Evolutionary conservation across 2,888 invertebrate species (phyloP).

Genomic region (Lasius platythorax): DNA sequence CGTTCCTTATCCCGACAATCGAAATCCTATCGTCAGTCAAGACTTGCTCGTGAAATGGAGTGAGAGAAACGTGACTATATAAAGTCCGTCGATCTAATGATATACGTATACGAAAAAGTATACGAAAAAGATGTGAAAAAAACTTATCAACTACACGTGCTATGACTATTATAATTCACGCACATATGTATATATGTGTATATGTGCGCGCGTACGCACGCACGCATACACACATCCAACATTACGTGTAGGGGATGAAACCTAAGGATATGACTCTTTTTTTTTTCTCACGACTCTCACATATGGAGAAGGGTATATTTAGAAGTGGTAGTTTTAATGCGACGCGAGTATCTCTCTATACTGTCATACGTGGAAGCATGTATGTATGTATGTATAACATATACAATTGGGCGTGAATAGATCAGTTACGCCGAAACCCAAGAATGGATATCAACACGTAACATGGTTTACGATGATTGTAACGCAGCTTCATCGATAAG

Average conservation of each 20-base stretch:
- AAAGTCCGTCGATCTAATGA: slow-evolving; percentile 28
- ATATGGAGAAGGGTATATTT: slow-evolving; percentile 47
- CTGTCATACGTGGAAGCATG: slow-evolving; percentile 78
- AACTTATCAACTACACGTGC: slow-evolving; percentile 28
- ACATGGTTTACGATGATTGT: slow-evolving; percentile 63
- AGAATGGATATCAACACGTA: slow-evolving; percentile 61
- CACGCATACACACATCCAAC: slow-evolving; percentile 30
- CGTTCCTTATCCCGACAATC: slow-evolving; percentile 47
- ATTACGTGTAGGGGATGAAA: slow-evolving; percentile 56
- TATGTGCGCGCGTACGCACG: slow-evolving; percentile 56
- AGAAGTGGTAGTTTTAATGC: slow-evolving; percentile 48
- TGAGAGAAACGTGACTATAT: slow-evolving; percentile 36
- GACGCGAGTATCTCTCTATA: slow-evolving; percentile 66
- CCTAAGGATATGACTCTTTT: slow-evolving; percentile 78
- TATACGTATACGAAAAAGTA: slow-evolving; percentile 27
- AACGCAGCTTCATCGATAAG: slow-evolving; percentile 45
- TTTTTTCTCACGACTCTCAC: slow-evolving; percentile 59
- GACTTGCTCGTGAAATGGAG: slow-evolving; percentile 65
- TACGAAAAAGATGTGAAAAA: slow-evolving; percentile 41
- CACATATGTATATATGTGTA: slow-evolving; percentile 35
- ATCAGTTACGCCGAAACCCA: slow-evolving; percentile 52
- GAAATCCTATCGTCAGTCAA: slow-evolving; percentile 69
- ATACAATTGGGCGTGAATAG: slow-evolving; percentile 50
- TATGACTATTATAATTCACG: slow-evolving; percentile 61
- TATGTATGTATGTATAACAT: slow-evolving; percentile 69